Evolutionary conservation across 2,888 invertebrate species (phyloP).

Genomic region (Agrypnus murinus): DNA sequence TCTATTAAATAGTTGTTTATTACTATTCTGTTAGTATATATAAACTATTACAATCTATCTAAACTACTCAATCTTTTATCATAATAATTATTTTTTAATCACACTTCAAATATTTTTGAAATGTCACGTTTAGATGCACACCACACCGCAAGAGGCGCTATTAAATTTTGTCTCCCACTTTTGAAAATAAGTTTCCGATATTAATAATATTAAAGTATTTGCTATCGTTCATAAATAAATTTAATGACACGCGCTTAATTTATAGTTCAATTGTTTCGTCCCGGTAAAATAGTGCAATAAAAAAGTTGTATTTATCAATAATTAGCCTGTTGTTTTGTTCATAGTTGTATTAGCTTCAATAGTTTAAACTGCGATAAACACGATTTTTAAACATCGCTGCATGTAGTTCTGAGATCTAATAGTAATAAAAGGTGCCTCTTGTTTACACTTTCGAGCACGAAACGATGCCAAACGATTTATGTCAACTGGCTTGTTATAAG

Average conservation of each 20-base stretch:
- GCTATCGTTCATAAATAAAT: constrained; percentile 40
- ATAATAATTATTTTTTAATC: too few relatives aligned
- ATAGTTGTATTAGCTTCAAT: constrained; percentile 20
- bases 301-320: constrained; percentile 50
- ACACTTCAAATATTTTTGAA: too few relatives aligned
- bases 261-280: constrained; percentile 48
- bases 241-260: constrained; percentile 37
- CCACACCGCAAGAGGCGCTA: too few relatives aligned
- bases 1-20: too few relatives aligned
- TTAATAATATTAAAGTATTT: too few relatives aligned
- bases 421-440: constrained; percentile 32
- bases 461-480: constrained; percentile 34
- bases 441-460: constrained; percentile 38
- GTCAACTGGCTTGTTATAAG: constrained; percentile 34
- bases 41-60: too few relatives aligned
- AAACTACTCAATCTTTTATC: too few relatives aligned
- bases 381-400: constrained; percentile 21
- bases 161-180: too few relatives aligned
- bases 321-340: constrained; percentile 40
- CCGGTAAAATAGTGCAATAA: constrained; percentile 43
- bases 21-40: too few relatives aligned
- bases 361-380: constrained; percentile 27
- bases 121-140: too few relatives aligned
- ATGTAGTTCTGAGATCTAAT: constrained; percentile 29
- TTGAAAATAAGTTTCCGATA: too few relatives aligned